phyloP scores from a whole-genome alignment of 2,797 vertebrate genomes.

The Mus caroli region DNA sequence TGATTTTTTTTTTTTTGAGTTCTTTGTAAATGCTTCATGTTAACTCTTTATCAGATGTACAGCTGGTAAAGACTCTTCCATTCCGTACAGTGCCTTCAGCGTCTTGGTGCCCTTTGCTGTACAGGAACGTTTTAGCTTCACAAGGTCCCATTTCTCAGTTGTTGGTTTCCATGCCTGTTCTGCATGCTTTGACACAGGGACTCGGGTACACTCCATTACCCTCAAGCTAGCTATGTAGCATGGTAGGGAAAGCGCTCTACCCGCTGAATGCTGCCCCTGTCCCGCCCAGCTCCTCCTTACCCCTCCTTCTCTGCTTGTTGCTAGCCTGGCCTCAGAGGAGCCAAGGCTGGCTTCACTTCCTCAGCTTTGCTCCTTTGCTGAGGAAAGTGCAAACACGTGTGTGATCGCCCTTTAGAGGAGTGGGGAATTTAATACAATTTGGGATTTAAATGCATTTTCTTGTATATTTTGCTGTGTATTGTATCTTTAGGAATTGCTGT shows the following conservation, averaged over 20 bases:
- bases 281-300: background rate
- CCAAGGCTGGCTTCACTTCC: background rate
- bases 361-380: background rate
- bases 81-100: background rate
- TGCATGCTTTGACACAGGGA: background rate
- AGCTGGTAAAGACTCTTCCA: background rate
- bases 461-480: constrained; percentile 46
- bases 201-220: background rate
- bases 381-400: constrained; percentile 12
- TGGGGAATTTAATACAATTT: constrained; percentile 21
- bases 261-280: background rate
- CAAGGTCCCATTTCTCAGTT: background rate
- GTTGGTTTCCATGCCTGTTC: background rate
- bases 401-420: background rate
- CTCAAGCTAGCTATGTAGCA: background rate
- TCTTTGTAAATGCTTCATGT: background rate
- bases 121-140: background rate
- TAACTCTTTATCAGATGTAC: background rate
- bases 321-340: background rate
- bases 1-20: background rate
- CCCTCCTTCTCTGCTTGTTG: background rate
- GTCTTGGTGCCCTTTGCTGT: background rate
- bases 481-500: constrained; percentile 40
- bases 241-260: background rate
- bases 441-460: background rate